Percentiles rank a stretch among this genome's conserved stretches.
Conservation (phyloP, 2,888 invertebrate species). For the Epicampocera succincta region DNA sequence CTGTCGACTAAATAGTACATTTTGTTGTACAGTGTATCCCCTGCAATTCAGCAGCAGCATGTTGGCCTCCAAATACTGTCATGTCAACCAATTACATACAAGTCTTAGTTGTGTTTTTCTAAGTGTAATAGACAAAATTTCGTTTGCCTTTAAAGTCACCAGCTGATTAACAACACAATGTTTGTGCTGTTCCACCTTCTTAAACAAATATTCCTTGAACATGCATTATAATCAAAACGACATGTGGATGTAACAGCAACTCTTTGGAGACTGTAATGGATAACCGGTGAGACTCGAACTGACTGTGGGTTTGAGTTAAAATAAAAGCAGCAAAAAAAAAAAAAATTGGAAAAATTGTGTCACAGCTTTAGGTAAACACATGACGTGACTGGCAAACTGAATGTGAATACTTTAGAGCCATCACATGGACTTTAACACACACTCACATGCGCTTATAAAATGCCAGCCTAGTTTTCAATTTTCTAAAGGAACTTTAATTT, state of each 20-base stretch:
- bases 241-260: constrained; percentile 43
- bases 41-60: too few species aligned
- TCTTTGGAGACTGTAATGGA: constrained; percentile 57
- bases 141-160: not conserved
- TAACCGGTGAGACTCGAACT: constrained; percentile 43
- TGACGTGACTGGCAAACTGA: constrained; percentile 62
- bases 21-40: too few species aligned
- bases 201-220: constrained; percentile 13
- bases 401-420: too few species aligned
- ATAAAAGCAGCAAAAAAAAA: too few species aligned
- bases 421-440: not conserved
- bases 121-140: not conserved
- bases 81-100: too few species aligned
- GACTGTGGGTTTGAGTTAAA: constrained; percentile 26
- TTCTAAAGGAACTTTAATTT: constrained; percentile 32
- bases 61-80: not conserved
- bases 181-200: constrained; percentile 9
- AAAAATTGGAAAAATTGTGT: constrained; percentile 50
- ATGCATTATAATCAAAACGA: constrained; percentile 12
- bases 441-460: not conserved
- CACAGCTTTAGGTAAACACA: constrained; percentile 61
- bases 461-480: constrained; percentile 28
- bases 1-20: too few species aligned
- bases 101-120: too few species aligned
- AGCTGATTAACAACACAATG: constrained; percentile 54